Evolutionary conservation across 2,797 vertebrate genomes (phyloP), one percentile per base, ranked within the genome.

Genomic region (Pipistrellus nathusii): DNA sequence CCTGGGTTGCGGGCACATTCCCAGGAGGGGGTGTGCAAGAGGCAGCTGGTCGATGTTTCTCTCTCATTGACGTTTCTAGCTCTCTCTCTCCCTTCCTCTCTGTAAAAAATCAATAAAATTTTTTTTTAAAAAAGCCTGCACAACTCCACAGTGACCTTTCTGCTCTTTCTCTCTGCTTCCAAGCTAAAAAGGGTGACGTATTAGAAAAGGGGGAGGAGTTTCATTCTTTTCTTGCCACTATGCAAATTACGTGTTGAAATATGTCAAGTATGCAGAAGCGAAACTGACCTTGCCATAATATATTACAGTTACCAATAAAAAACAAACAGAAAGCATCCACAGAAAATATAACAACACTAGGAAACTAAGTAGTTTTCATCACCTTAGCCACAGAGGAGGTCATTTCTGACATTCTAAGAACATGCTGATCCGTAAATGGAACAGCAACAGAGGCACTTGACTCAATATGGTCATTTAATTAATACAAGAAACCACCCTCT

Each of bases 111-210:
- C 38, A 41, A 41, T 41, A 41, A 41, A 41, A n/a, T n/a, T n/a
- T n/a, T n/a, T n/a, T n/a, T n/a, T n/a, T n/a, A n/a, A n/a, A 41
- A 41, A 57, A 72, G 7, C 89, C 81, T 55, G 92, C 84, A 80
- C 2, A 85, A 80, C 57, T 66, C 35, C 81, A 75, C 32, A 75
- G 32, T 1, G 77, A 90, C 18, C 55, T 94, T 86, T 80, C 90
- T 90, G 44, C 44, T 44, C 44, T 44, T 44, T 44, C 55, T 94
- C 86, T 80, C 90, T 90, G 64, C 35, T 89, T 91, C 62, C 68
- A 96, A 93, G 51, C n/a, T 75, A 92, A 95, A 96, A 93, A 64
- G 51, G 41, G 35, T 53, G 5, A 95, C 76, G 44, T 64, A 88
- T 32, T 75, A 48, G 5, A 46, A 86, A 91, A 68, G 6, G 11